Evolutionary conservation across 2,888 invertebrate genomes (phyloP).

Genomic region (Polydrusus tereticollis): DNA sequence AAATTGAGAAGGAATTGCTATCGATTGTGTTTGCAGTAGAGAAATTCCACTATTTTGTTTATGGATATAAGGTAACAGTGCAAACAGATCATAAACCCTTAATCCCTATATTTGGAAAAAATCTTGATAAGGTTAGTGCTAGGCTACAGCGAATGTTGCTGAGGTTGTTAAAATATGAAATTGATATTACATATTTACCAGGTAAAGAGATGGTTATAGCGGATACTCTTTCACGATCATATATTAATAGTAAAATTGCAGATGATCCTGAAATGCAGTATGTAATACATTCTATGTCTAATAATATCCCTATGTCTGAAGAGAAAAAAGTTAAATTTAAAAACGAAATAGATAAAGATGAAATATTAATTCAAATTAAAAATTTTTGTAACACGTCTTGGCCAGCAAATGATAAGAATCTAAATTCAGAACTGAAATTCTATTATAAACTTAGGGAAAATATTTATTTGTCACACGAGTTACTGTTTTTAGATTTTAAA

Average conservation of each 20-base stretch:
- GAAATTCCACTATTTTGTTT: conserved; percentile 39
- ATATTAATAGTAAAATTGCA: not conserved
- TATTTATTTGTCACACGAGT: too few species aligned
- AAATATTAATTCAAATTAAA: not conserved
- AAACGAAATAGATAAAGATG: not conserved
- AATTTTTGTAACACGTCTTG: not conserved
- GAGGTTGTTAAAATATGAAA: conserved; percentile 35
- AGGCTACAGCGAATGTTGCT: conserved; percentile 29
- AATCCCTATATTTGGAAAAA: conserved; percentile 25
- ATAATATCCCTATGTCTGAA: not conserved
- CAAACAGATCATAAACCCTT: conserved; percentile 41
- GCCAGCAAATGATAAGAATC: not conserved
- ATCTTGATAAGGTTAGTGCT: conserved; percentile 14
- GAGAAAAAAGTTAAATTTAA: not conserved
- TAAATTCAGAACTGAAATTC: not conserved
- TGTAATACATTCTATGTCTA: not conserved
- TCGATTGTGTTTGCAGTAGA: conserved; percentile 7
- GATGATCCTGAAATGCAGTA: not conserved
- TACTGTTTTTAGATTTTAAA: too few species aligned
- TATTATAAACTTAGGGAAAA: too few species aligned
- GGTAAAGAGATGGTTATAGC: conserved; percentile 36
- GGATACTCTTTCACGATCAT: conserved; percentile 23
- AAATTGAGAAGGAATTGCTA: conserved; percentile 38
- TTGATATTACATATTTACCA: conserved; percentile 21
- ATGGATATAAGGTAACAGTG: conserved; percentile 20